Percentiles rank a stretch among this genome's conserved stretches.
Conservation (phyloP, 2,888 invertebrate genomes). For the Rhagonycha fulva region DNA sequence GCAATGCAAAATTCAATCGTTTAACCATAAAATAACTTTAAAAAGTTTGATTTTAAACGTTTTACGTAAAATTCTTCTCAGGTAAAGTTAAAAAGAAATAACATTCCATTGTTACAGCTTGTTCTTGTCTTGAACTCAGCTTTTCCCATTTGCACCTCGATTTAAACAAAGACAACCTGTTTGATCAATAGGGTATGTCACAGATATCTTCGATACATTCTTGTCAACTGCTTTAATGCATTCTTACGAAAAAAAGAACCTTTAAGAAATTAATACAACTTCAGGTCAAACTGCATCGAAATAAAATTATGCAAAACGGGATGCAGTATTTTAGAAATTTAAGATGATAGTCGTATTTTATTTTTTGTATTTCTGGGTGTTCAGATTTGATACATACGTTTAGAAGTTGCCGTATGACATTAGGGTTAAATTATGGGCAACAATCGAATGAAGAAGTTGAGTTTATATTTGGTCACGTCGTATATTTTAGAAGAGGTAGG, state of each 20-base stretch:
- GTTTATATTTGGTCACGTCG: slow-evolving; percentile 13
- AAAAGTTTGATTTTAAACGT: neutral
- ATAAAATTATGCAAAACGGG: slow-evolving; percentile 12
- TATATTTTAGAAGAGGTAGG: slow-evolving; percentile 10
- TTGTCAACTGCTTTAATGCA: neutral
- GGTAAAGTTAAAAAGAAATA: slow-evolving; percentile 11
- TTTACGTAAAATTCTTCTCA: slow-evolving; percentile 5
- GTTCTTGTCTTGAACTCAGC: slow-evolving; percentile 18
- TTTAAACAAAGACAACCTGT: slow-evolving; percentile 18
- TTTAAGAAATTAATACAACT: slow-evolving; percentile 10
- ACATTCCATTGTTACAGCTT: slow-evolving; percentile 22
- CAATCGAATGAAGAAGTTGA: slow-evolving; percentile 18
- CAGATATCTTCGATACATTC: slow-evolving; percentile 28
- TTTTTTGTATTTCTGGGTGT: slow-evolving; percentile 25
- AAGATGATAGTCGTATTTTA: slow-evolving; percentile 14
- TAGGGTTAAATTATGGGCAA: slow-evolving; percentile 18
- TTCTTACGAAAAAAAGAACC: neutral
- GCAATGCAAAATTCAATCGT: neutral
- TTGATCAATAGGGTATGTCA: slow-evolving; percentile 25
- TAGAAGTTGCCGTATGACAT: slow-evolving; percentile 16
- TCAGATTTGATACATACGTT: slow-evolving; percentile 28
- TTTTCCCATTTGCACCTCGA: slow-evolving; percentile 21
- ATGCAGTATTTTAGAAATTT: slow-evolving; percentile 29
- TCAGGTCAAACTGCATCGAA: slow-evolving; percentile 7
- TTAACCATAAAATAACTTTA: neutral